phyloP scores from a whole-genome alignment of 2,888 invertebrate genomes.

The Epirrhoe tristata region DNA sequence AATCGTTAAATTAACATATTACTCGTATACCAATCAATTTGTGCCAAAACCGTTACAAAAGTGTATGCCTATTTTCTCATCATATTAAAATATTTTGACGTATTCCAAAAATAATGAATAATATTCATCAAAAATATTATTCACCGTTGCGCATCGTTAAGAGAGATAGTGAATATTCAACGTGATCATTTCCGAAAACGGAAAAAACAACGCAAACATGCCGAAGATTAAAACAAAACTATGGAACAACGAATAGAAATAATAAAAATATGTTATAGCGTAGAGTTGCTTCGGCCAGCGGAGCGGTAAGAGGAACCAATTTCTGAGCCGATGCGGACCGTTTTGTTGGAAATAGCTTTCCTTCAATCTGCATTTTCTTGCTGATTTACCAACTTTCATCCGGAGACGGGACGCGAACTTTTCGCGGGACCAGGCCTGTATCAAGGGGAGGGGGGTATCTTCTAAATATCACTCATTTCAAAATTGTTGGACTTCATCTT shows the following conservation, averaged over 20 bases:
- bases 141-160: not conserved
- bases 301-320: conserved; percentile 81
- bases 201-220: conserved; percentile 41
- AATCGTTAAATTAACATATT: too few species aligned
- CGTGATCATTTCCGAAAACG: conserved; percentile 2
- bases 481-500: not conserved
- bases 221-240: conserved; percentile 73
- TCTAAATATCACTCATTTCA: not conserved
- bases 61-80: too few species aligned
- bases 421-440: conserved; percentile 49
- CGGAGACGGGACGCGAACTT: conserved; percentile 66
- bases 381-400: conserved; percentile 85
- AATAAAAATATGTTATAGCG: conserved; percentile 81
- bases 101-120: too few species aligned
- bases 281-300: conserved; percentile 78
- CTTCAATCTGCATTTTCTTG: conserved; percentile 86
- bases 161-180: conserved; percentile 4
- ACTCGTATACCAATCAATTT: too few species aligned
- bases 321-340: conserved; percentile 82
- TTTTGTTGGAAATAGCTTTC: conserved; percentile 85
- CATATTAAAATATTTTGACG: too few species aligned
- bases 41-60: too few species aligned
- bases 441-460: conserved; percentile 11
- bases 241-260: conserved; percentile 73
- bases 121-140: conserved; percentile 11